These are phyloP conservation scores for Manis javanica DNA, from an alignment of 2,797 vertebrate species.

Conservation along the genomic window DNA sequence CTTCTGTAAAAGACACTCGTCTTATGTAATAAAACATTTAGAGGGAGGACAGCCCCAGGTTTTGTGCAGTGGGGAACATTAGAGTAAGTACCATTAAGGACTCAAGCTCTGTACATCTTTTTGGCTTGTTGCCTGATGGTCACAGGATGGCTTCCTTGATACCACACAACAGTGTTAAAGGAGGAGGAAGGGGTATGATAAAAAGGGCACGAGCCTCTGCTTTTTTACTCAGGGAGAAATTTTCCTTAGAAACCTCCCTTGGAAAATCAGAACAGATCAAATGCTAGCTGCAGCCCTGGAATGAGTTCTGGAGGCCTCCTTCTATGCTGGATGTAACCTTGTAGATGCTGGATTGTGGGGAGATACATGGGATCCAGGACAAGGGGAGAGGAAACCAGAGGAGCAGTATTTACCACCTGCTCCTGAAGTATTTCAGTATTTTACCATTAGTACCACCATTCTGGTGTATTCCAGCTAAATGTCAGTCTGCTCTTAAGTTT, in stretches of 20 bases:
- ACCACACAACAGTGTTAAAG: not conserved
- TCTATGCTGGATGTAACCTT: not conserved
- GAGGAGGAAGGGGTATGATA: not conserved
- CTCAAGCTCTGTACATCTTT: not conserved
- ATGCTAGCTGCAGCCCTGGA: not conserved
- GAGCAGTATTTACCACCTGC: not conserved
- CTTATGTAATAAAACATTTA: not conserved
- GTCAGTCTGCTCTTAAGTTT: not conserved
- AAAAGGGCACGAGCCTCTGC: not conserved
- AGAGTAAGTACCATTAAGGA: not conserved
- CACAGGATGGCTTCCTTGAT: not conserved
- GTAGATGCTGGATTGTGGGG: not conserved
- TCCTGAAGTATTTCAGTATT: not conserved
- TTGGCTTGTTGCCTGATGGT: not conserved
- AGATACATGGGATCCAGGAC: not conserved
- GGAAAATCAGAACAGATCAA: not conserved
- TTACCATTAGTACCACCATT: not conserved
- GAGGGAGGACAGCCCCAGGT: not conserved
- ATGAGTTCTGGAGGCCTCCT: not conserved
- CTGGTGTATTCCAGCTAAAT: not conserved
- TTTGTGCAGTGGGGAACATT: too few species aligned
- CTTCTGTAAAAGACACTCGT: not conserved
- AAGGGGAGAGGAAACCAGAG: not conserved
- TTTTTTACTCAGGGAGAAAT: not conserved
- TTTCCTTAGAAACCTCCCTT: not conserved